These are phyloP conservation scores for Alviniconcha strummeri DNA, from an alignment of 2,888 invertebrate genomes.

Conservation along the genomic window DNA sequence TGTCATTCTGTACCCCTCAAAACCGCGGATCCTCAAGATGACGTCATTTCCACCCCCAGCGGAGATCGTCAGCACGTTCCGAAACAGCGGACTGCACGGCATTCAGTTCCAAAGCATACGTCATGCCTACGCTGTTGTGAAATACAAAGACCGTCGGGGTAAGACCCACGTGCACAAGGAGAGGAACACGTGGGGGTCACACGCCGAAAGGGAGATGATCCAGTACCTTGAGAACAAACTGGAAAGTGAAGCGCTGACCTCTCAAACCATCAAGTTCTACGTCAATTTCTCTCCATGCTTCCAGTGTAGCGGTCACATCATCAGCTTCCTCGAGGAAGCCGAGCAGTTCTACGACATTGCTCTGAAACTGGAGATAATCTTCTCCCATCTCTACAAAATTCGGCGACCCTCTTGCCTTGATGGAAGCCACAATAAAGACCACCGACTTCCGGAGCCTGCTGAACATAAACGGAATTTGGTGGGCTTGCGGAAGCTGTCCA, in stretches of 20 bases:
- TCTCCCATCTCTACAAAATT: slow-evolving; percentile 17
- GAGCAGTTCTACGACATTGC: background rate
- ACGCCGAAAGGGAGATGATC: slow-evolving; percentile 22
- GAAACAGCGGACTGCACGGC: slow-evolving; percentile 16
- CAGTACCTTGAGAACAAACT: background rate
- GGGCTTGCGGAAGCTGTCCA: background rate
- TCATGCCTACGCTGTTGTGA: background rate
- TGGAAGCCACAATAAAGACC: background rate
- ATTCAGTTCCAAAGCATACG: background rate
- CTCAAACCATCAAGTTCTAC: slow-evolving; percentile 13
- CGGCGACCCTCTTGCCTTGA: slow-evolving; percentile 13
- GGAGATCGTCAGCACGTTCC: background rate
- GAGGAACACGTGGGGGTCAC: background rate
- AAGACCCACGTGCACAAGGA: background rate
- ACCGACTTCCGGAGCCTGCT: background rate
- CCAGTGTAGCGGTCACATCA: background rate
- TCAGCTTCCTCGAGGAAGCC: background rate
- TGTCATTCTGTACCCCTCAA: too few relatives aligned
- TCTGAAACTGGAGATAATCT: slow-evolving; percentile 12
- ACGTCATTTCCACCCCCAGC: too few relatives aligned
- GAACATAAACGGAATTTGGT: too few relatives aligned
- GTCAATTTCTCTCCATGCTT: slow-evolving; percentile 21
- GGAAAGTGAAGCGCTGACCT: background rate
- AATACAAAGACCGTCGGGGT: background rate
- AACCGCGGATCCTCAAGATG: too few relatives aligned